Base-by-base conservation (phyloP, 2,797 vertebrate species). In the Spheniscus humboldti region DNA sequence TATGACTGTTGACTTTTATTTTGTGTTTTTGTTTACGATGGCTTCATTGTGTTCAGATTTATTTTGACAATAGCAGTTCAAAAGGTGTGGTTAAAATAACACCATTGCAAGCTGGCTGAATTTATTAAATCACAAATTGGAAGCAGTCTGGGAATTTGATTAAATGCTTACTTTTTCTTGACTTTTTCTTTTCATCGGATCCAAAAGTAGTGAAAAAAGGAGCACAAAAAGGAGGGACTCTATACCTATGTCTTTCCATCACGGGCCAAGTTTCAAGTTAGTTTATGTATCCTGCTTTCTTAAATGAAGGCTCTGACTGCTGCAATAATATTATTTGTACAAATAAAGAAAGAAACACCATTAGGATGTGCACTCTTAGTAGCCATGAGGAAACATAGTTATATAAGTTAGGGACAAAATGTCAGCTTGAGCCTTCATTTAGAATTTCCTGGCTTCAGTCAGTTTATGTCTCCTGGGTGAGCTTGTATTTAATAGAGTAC, bases 371-470 rank as follows among this genome's bases (percentile, higher is more conserved):
- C 62, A 82, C 22, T 57, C 43, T 89, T 76, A 57, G 66, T 41
- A 81, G 78, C 55, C 76, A 43, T 47, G 62, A 85, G 53, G 63
- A 94, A 73, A 88, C 50, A 83, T 1, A 68, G 71, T 63, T 88
- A 56, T 55, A 13, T 62, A 83, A 93, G 24, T 86, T 80, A 72
- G 78, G 56, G 71, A 74, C 60, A 89, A 87, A 94, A 86, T 83
- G 64, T 72, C 68, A 95, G 37, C 37, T 86, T 92, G 57, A 94
- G 56, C 30, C 37, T 96, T 80, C 73, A 17, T n/a, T 90, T 68
- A 88, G 37, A 92, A 95, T 96, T 97, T 97, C 68, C 55, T 96
- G 60, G 48, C 74, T 82, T 95, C 69, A 75, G 52, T 89, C 55
- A 87, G 60, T 19, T 81, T 62, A 33, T n/a, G 33, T 94, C 84